Percentiles rank a stretch among this genome's conserved stretches.
Conservation (phyloP, 2,888 invertebrate species). For the Drosophila mimetica region DNA sequence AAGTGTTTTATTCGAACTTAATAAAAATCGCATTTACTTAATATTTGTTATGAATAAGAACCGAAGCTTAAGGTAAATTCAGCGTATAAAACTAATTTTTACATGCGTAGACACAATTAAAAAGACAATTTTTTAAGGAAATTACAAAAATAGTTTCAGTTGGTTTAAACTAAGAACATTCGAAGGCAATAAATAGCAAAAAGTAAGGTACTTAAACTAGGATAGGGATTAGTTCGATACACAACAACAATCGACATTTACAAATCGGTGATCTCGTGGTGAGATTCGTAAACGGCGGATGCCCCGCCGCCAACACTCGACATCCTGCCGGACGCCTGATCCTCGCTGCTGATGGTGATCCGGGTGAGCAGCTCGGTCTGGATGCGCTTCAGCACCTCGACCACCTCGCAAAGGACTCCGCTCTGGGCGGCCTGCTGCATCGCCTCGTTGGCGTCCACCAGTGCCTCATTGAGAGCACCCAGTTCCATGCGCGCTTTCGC, state of each 20-base stretch:
- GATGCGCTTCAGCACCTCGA: conserved; percentile 82
- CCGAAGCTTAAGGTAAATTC: conserved; percentile 19
- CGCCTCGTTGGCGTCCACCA: conserved; percentile 93
- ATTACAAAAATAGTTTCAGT: conserved; percentile 24
- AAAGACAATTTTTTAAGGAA: conserved; percentile 37
- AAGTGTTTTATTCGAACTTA: conserved; percentile 39
- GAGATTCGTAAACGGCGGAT: conserved; percentile 71
- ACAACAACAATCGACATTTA: conserved; percentile 70
- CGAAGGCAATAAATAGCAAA: conserved; percentile 53
- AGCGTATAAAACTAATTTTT: conserved; percentile 54
- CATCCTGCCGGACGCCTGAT: conserved; percentile 45
- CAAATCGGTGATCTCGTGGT: conserved; percentile 83
- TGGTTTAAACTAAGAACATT: conserved; percentile 57
- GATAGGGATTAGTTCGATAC: conserved; percentile 48
- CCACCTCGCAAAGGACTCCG: conserved; percentile 81
- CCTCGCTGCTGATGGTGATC: conserved; percentile 79
- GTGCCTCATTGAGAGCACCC: conserved; percentile 90
- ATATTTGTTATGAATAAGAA: conserved; percentile 44
- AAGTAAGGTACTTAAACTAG: conserved; percentile 40
- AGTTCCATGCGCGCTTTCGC: conserved; percentile 93
- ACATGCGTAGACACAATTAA: conserved; percentile 53
- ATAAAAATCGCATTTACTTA: conserved; percentile 49
- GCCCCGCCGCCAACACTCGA: conserved; percentile 27
- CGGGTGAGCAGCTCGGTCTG: conserved; percentile 81
- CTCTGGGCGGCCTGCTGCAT: conserved; percentile 83